Evolutionary conservation across 1,140 invertebrate genomes (phyloP).

Genomic region (Drosophila repletoides): DNA sequence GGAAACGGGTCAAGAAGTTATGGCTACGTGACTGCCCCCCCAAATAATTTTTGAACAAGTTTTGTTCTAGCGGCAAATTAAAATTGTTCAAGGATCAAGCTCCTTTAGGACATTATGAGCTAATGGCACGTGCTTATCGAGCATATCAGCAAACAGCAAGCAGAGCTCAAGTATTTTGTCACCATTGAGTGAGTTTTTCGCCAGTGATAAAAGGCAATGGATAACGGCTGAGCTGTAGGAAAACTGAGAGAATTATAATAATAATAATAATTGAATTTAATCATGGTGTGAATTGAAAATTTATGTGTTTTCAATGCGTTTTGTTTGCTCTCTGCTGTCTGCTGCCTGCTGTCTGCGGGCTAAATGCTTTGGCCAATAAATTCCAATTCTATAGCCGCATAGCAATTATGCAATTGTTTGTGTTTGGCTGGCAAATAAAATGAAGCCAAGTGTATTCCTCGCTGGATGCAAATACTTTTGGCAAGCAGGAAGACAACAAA

Average conservation of each 20-base stretch:
- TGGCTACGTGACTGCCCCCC: constrained; percentile 53
- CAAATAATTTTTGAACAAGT: constrained; percentile 43
- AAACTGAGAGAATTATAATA: constrained; percentile 7
- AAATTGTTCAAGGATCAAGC: constrained; percentile 38
- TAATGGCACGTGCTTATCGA: constrained; percentile 73
- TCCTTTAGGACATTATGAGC: constrained; percentile 31
- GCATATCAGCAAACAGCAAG: constrained; percentile 43
- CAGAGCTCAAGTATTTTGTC: constrained; percentile 60
- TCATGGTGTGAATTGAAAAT: constrained; percentile 28
- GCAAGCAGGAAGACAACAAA: constrained; percentile 20
- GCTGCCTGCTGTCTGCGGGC: background rate
- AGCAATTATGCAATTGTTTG: constrained; percentile 80
- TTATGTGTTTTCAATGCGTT: constrained; percentile 36
- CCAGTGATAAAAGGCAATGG: background rate
- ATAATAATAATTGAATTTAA: constrained; percentile 58
- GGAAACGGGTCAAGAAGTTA: constrained; percentile 45
- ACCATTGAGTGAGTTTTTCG: constrained; percentile 44
- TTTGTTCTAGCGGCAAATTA: constrained; percentile 61
- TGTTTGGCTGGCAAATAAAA: constrained; percentile 77
- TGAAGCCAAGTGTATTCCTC: constrained; percentile 55
- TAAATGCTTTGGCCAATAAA: constrained; percentile 59
- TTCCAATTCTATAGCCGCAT: constrained; percentile 50
- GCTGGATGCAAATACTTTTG: constrained; percentile 48
- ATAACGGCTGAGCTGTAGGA: constrained; percentile 37
- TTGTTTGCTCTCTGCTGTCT: constrained; percentile 6